Conservation (phyloP, 1,140 invertebrate species). For the Zaprionus gabonicus region DNA sequence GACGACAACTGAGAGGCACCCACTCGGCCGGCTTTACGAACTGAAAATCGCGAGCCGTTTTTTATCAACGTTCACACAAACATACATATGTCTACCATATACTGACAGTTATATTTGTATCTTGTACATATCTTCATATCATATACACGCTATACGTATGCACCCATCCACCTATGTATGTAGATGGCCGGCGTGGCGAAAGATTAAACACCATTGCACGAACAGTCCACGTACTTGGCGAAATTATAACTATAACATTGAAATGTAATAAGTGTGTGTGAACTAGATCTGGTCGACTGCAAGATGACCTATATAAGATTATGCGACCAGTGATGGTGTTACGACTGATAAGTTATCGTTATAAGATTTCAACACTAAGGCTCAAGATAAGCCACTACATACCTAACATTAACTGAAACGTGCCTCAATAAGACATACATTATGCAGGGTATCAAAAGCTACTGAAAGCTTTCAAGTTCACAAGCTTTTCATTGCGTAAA, state of each 20-base stretch:
- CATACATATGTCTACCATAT: slow-evolving; percentile 1
- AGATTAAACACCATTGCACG: slow-evolving; percentile 39
- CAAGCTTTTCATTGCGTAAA: not conserved
- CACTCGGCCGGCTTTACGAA: slow-evolving; percentile 7
- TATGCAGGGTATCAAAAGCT: not conserved
- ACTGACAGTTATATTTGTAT: slow-evolving; percentile 12
- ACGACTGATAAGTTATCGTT: not conserved
- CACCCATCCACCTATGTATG: slow-evolving; percentile 11
- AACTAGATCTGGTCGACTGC: not conserved
- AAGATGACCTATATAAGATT: not conserved
- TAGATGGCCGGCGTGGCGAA: slow-evolving; percentile 26
- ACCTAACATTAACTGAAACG: not conserved
- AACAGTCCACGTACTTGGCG: slow-evolving; percentile 32
- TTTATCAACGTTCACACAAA: slow-evolving; percentile 46
- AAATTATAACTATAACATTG: slow-evolving; percentile 37
- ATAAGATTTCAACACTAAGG: not conserved
- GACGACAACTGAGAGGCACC: slow-evolving; percentile 60
- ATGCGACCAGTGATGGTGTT: not conserved
- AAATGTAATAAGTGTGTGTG: not conserved
- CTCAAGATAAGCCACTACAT: not conserved
- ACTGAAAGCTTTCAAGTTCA: not conserved
- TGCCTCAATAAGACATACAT: not conserved
- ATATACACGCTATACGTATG: slow-evolving; percentile 1
- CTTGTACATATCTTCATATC: not conserved
- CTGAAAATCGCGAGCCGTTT: slow-evolving; percentile 44